Conservation (phyloP, 2,888 invertebrate genomes). For the Anoplius nigerrimus region DNA sequence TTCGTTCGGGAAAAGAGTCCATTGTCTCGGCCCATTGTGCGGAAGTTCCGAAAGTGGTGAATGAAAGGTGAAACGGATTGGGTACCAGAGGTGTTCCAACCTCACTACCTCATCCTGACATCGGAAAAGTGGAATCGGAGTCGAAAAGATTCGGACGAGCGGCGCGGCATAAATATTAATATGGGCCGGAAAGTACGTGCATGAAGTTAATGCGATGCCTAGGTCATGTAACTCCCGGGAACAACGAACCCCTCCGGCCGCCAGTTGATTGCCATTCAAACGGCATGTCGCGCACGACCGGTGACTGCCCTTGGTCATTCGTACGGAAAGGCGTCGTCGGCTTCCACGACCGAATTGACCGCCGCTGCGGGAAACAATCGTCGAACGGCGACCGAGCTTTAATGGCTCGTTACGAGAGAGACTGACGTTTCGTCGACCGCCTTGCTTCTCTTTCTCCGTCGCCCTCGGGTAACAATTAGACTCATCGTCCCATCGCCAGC, state of each 20-base stretch:
- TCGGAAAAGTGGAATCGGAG: too few species aligned
- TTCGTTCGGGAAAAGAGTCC: too few species aligned
- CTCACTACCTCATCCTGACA: too few species aligned
- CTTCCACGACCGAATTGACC: slow-evolving; percentile 42
- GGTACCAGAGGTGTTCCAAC: too few species aligned
- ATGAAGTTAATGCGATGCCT: slow-evolving; percentile 32
- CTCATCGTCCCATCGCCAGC: too few species aligned
- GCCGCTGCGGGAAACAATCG: slow-evolving; percentile 48
- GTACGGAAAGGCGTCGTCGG: slow-evolving; percentile 45
- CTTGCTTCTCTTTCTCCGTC: too few species aligned
- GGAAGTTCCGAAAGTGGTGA: too few species aligned
- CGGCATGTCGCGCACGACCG: slow-evolving; percentile 33
- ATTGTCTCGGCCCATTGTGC: too few species aligned
- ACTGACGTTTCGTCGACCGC: too few species aligned
- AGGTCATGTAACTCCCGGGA: slow-evolving; percentile 29
- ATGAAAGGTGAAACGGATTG: too few species aligned
- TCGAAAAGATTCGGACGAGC: not conserved
- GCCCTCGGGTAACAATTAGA: too few species aligned
- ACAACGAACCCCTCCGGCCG: slow-evolving; percentile 27
- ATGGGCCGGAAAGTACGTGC: slow-evolving; percentile 25
- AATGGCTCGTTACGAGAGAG: too few species aligned
- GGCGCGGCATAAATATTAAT: slow-evolving; percentile 27
- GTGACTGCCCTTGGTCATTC: slow-evolving; percentile 46
- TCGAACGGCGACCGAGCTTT: slow-evolving; percentile 26
- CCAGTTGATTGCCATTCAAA: slow-evolving; percentile 52